These are phyloP conservation scores for Brachystomella parvula DNA, from an alignment of 1,140 invertebrate species.

Conservation along the genomic window DNA sequence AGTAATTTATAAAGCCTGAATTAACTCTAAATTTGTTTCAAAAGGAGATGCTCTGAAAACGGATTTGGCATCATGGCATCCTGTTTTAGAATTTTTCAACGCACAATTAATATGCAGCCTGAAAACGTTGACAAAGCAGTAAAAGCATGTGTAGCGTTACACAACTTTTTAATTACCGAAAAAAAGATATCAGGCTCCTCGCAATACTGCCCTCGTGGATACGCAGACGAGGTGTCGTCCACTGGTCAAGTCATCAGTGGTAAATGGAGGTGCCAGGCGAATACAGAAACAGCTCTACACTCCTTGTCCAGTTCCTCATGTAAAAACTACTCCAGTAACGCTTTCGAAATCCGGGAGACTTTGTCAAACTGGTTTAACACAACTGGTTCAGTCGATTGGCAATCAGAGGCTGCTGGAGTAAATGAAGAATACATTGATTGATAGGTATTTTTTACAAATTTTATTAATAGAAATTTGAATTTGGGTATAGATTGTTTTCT, in stretches of 20 bases:
- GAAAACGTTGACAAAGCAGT: constrained; percentile 15
- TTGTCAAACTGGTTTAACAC: neutral
- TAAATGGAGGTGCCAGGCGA: neutral
- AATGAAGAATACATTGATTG: no score
- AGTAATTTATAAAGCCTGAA: neutral
- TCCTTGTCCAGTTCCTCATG: neutral
- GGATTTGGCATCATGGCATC: constrained; percentile 7
- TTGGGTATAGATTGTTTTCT: no score
- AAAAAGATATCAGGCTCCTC: neutral
- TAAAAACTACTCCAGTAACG: neutral
- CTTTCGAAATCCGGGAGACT: neutral
- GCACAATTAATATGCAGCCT: neutral
- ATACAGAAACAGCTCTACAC: neutral
- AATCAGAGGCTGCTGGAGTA: neutral
- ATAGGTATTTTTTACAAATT: no score
- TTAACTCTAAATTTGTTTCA: neutral
- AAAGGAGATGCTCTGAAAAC: constrained; percentile 16
- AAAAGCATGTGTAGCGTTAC: constrained; percentile 18
- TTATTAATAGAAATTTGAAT: neutral
- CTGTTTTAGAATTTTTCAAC: neutral
- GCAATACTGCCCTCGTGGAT: constrained; percentile 7
- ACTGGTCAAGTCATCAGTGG: constrained; percentile 14
- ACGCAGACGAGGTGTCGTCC: neutral
- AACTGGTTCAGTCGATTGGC: neutral
- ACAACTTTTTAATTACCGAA: constrained; percentile 16